Evolutionary conservation across 2,888 invertebrate genomes (phyloP), one percentile per base, ranked within the genome.

Genomic region (Chloromyia formosa): DNA sequence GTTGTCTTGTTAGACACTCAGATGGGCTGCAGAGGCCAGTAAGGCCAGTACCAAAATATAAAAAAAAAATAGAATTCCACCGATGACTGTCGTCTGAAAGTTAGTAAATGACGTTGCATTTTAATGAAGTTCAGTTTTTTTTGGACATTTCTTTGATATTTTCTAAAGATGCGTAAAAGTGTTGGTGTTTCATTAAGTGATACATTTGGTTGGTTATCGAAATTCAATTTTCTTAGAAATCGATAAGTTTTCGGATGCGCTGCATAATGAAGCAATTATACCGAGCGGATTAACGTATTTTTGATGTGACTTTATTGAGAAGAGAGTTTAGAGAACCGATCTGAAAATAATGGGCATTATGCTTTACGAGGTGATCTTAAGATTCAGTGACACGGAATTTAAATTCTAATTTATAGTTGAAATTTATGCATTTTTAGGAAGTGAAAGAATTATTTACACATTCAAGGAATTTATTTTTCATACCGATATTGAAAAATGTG

Each of bases 21-120:
- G 56, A 56, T 20, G 56, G 10, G 2, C 5, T 62, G 42, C 40
- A 35, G 27, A 40, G 45, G 22, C 45, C 23, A 10, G 23, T 10
- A 12, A 16, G 9, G 22, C n/a, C n/a, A n/a, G 16, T 35, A 35
- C 27, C 2, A 35, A 35, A 2, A 35, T 4, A 35, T 2, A 35
- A 35, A 35, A 4, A 35, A 35, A 35, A 35, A 22, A 49, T 66
- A 14, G 20, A 66, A 49, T 66, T 66, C 22, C 49, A 22, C 35
- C 45, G 66, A 66, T 66, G 35, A 16, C 49, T 49, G 20, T 66
- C 66, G 20, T 66, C 66, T 66, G 42, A 12, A 7, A 22, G 22
- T 45, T 35, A 22, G 66, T 49, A 66, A 66, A 22, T 66, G 66
- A 66, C 66, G 45, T 66, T 49, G 45, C 66, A 66, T 66, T 66